These are phyloP conservation scores for Sebastes goodei DNA, from an alignment of 2,797 vertebrate species.

Conservation along the genomic window DNA sequence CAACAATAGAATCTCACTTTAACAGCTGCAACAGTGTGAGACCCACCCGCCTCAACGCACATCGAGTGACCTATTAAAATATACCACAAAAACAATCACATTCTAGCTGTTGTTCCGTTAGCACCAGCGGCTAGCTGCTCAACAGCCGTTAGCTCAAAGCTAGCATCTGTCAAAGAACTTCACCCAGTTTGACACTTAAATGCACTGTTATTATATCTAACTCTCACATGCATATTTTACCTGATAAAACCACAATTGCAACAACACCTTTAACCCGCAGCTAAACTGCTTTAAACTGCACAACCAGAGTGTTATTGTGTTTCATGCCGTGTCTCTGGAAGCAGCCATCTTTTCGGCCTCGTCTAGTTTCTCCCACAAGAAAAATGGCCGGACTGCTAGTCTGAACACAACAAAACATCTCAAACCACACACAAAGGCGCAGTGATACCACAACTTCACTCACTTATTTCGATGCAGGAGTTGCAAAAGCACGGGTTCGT, in stretches of 20 bases:
- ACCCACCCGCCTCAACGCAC: rapidly evolving
- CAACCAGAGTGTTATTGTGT: constrained; percentile 72
- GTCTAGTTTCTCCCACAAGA: constrained; percentile 81
- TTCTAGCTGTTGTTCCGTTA: constrained; percentile 40
- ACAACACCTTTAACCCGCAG: neutral
- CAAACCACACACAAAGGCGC: constrained; percentile 42
- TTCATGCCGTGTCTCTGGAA: constrained; percentile 86
- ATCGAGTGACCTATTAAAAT: neutral
- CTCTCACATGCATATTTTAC: constrained; percentile 52
- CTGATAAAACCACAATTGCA: constrained; percentile 32
- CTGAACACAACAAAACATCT: constrained; percentile 79
- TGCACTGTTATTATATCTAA: constrained; percentile 3
- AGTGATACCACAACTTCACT: constrained; percentile 37
- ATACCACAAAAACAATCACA: too few relatives aligned
- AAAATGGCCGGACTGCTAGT: constrained; percentile 83
- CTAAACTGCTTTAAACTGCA: constrained; percentile 44
- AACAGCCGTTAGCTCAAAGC: constrained; percentile 38
- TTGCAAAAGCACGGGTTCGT: constrained; percentile 69
- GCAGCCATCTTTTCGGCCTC: constrained; percentile 88
- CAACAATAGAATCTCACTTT: neutral
- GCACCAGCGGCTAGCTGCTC: constrained; percentile 59
- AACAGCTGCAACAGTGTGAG: rapidly evolving
- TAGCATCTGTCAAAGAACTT: constrained; percentile 71
- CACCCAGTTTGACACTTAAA: constrained; percentile 64
- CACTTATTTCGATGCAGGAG: constrained; percentile 77